Evolutionary conservation across 2,888 invertebrate species (phyloP).

Genomic region (Emmelina monodactyla): DNA sequence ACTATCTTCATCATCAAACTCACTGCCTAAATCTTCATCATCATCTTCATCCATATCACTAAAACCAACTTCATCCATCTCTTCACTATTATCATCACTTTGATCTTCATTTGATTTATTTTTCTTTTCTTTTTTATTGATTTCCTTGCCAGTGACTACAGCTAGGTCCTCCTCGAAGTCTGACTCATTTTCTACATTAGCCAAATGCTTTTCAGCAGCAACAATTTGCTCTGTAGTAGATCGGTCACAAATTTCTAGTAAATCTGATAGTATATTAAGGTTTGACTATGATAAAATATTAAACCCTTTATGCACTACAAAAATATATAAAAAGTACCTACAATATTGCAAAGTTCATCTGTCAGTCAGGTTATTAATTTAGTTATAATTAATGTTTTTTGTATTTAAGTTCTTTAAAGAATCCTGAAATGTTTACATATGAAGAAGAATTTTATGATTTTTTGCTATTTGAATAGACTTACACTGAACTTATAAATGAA

Average conservation of each 20-base stretch:
- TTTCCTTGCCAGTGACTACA: slow-evolving; percentile 56
- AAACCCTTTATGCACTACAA: neutral
- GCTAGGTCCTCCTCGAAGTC: slow-evolving; percentile 73
- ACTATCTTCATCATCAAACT: slow-evolving; percentile 14
- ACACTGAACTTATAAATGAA: too few species aligned
- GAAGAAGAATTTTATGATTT: too few species aligned
- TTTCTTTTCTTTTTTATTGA: slow-evolving; percentile 23
- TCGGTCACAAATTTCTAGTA: slow-evolving; percentile 77
- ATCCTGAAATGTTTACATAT: too few species aligned
- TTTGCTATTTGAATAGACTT: too few species aligned
- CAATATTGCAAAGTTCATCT: too few species aligned
- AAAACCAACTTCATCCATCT: slow-evolving; percentile 11
- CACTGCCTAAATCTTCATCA: slow-evolving; percentile 17
- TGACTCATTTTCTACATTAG: slow-evolving; percentile 62
- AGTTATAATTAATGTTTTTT: too few species aligned
- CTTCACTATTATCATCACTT: slow-evolving; percentile 15
- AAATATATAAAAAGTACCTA: neutral
- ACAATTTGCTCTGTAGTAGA: slow-evolving; percentile 69
- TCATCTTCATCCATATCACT: slow-evolving; percentile 15
- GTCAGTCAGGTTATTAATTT: too few species aligned
- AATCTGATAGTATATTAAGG: slow-evolving; percentile 42
- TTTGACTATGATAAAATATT: neutral
- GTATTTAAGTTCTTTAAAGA: too few species aligned
- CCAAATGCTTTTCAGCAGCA: slow-evolving; percentile 68
- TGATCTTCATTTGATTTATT: slow-evolving; percentile 7